Percentiles rank a stretch among this genome's conserved stretches.
Conservation (phyloP, 1,140 invertebrate species). For the Grapholita molesta region DNA sequence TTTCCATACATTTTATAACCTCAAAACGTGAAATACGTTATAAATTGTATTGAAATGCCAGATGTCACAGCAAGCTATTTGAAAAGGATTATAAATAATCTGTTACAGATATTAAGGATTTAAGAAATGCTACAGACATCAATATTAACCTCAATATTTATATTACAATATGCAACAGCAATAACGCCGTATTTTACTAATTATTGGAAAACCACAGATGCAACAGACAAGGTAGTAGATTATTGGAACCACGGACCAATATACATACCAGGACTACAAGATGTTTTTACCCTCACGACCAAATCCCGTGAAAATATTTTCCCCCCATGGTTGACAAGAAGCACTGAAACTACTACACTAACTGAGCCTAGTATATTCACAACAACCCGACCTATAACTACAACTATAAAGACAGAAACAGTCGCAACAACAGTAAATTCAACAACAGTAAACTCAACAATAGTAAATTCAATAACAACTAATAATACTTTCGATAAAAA, state of each 20-base stretch:
- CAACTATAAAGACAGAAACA: no score
- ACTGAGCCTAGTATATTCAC: not conserved
- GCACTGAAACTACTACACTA: not conserved
- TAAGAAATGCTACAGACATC: not conserved
- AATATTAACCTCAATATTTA: no score
- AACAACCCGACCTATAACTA: not conserved
- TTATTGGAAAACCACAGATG: not conserved
- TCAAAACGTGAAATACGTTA: no score
- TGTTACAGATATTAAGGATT: not conserved
- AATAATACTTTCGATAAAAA: not conserved
- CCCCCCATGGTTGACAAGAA: not conserved
- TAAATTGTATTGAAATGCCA: no score
- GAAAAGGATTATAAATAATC: no score
- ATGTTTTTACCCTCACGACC: not conserved
- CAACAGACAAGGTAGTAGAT: not conserved
- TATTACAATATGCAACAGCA: not conserved
- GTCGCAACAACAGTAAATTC: not conserved
- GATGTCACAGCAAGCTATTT: no score
- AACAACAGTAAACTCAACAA: not conserved
- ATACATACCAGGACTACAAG: not conserved
- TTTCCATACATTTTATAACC: no score
- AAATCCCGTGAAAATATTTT: not conserved
- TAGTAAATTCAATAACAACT: not conserved
- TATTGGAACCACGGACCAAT: not conserved
- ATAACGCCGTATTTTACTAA: not conserved